A percentile compares a stretch with the other conserved stretches of the same genome.
Evolutionary conservation across 2,797 vertebrate genomes (phyloP).

Genomic region (Eulemur mongoz): DNA sequence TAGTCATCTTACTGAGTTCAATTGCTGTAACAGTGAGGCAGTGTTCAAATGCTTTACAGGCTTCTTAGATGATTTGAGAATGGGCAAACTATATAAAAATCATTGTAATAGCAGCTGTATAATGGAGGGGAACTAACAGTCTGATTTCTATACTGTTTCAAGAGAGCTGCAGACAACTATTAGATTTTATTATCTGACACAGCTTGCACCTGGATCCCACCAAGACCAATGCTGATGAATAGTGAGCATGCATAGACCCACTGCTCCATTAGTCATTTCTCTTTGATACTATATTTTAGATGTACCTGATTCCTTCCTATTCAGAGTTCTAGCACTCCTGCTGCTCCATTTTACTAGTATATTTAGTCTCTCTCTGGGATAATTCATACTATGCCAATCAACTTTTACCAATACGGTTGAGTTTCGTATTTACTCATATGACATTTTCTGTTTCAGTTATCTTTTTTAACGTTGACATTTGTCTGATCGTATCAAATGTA

Average conservation of each 20-base stretch:
- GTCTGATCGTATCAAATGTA: not conserved
- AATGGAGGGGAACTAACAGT: slow-evolving; percentile 24
- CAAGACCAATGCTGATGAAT: slow-evolving; percentile 22
- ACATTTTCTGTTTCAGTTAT: not conserved
- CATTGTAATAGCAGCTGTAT: slow-evolving; percentile 16
- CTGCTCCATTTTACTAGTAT: slow-evolving; percentile 19
- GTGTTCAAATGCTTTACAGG: not conserved
- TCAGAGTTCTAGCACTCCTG: slow-evolving; percentile 23
- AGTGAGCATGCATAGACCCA: not conserved
- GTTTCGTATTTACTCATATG: slow-evolving; percentile 55
- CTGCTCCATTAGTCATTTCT: slow-evolving; percentile 21
- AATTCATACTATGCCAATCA: not conserved
- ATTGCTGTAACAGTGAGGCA: not conserved
- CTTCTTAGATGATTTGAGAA: slow-evolving; percentile 35
- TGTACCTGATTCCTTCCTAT: slow-evolving; percentile 30
- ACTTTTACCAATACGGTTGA: not conserved
- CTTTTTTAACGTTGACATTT: slow-evolving; percentile 22
- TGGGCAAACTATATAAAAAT: not conserved
- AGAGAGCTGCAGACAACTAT: slow-evolving; percentile 25
- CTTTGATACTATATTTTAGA: slow-evolving; percentile 32
- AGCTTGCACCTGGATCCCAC: slow-evolving; percentile 51
- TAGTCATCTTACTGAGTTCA: not conserved
- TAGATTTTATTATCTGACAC: slow-evolving; percentile 63
- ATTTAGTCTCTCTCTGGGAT: slow-evolving; percentile 44
- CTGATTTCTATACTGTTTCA: slow-evolving; percentile 23